Base-by-base conservation (phyloP, 2,113 vertebrate genomes). In the Genyomyrus donnyi region DNA sequence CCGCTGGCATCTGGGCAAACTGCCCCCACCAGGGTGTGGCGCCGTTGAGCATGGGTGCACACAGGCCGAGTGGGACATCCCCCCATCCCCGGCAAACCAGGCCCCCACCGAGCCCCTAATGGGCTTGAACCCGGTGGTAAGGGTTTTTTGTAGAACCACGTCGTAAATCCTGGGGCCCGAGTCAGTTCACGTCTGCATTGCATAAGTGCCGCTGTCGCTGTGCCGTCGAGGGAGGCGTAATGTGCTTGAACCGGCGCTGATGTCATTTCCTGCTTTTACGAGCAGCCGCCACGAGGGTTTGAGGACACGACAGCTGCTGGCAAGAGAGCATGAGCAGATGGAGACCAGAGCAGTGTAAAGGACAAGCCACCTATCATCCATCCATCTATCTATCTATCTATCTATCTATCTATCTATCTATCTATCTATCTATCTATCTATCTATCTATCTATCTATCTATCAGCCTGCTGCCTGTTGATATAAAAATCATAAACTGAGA, bases 241-340 rank as follows among this genome's bases (percentile, higher is more conserved):
- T 24, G 52, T 15, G 10, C 53, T 45, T 42, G 31, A 66, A 62
- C 87, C 21, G 31, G 7, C 3, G 53, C 39, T 88, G 87, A 88
- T 66, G 56, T 88, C 87, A 88, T 88, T 88, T 88, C 87, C 87
- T 88, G 87, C 35, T 88, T 88, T 88, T 62, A 66, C 15, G 87
- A n/a, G 53, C 87, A n/a, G 56, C 58, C 27, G 24, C 49, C 13
- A 31, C 9, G 17, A 53, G 35, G 53, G 15, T 35, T 53, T 87
- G 48, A 77, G 0, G 31, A 87, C 85, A 21, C 17, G 49, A n/a
- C n/a, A 0, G 46, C 21, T n/a, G 17, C 83, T 85, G 24, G 83
- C 83, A 53, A 13, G 50, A 13, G 87, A 35, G 4, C n/a, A 27
- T 87, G n/a, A 53, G 74, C 35, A 80, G 74, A 80, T 42, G 31